These are phyloP conservation scores for Silvanus unidentatus DNA, from an alignment of 2,888 invertebrate species.

Conservation along the genomic window DNA sequence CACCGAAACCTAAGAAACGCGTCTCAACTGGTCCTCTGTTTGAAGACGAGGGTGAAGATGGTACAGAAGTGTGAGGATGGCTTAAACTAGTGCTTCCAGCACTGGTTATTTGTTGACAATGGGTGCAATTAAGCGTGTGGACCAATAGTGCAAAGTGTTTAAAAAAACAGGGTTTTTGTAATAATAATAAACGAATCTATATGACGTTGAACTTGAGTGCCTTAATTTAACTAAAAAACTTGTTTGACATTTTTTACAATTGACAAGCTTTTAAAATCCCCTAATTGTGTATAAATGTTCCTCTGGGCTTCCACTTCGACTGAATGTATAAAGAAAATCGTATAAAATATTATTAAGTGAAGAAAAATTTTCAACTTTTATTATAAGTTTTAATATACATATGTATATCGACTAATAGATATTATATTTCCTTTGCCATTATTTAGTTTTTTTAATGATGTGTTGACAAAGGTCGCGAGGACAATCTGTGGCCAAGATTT, in stretches of 20 bases:
- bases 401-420: too few relatives aligned
- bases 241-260: constrained; percentile 14
- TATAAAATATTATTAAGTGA: too few relatives aligned
- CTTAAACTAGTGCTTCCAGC: constrained; percentile 42
- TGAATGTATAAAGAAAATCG: constrained; percentile 9
- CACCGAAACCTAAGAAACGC: constrained; percentile 78
- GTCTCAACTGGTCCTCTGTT: constrained; percentile 68
- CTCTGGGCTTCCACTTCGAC: constrained; percentile 32
- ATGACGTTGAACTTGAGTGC: constrained; percentile 13
- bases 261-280: constrained; percentile 8
- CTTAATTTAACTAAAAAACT: constrained; percentile 13
- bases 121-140: constrained; percentile 25
- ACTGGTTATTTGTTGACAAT: constrained; percentile 34
- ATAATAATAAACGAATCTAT: constrained; percentile 8
- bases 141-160: constrained; percentile 24
- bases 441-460: too few relatives aligned
- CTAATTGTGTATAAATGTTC: constrained; percentile 27
- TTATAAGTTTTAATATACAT: too few relatives aligned
- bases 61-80: constrained; percentile 74
- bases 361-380: too few relatives aligned
- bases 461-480: constrained; percentile 1
- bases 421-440: too few relatives aligned
- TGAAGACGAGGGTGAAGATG: constrained; percentile 84
- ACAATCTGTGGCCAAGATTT: constrained; percentile 9
- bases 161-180: constrained; percentile 24